These are phyloP conservation scores for Bombus vancouverensis DNA, from an alignment of 1,140 invertebrate genomes.

Conservation along the genomic window DNA sequence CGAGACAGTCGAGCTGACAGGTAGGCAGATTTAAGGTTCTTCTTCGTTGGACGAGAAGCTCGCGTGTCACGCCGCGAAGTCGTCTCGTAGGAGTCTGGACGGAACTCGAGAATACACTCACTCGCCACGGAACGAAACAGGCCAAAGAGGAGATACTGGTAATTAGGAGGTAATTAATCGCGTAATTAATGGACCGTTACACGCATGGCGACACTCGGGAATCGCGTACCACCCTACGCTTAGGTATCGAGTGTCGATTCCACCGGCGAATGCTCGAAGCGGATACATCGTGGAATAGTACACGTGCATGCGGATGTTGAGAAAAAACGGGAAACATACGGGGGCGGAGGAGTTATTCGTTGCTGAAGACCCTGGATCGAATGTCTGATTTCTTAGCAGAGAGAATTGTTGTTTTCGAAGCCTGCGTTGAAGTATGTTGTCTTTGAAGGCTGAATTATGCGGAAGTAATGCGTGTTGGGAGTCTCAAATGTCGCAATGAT, in stretches of 20 bases:
- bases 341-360: background rate
- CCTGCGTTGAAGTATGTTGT: background rate
- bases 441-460: background rate
- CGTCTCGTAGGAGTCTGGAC: background rate
- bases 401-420: background rate
- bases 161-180: conserved; percentile 79
- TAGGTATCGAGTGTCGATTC: conserved; percentile 48
- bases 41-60: conserved; percentile 16
- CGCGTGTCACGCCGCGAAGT: conserved; percentile 30
- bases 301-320: background rate
- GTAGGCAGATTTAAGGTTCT: conserved; percentile 50
- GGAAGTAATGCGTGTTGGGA: background rate
- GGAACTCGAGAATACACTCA: conserved; percentile 22
- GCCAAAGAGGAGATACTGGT: conserved; percentile 62
- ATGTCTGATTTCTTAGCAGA: conserved; percentile 6
- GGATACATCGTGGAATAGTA: background rate
- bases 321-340: background rate
- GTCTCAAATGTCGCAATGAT: background rate
- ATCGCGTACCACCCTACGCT: conserved; percentile 9
- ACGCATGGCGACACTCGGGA: conserved; percentile 30
- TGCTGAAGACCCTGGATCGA: background rate
- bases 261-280: background rate
- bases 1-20: conserved; percentile 19
- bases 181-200: conserved; percentile 71
- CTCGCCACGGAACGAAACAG: conserved; percentile 42